Conservation (phyloP, 2,113 vertebrate genomes). For the Sisor rabdophorus region DNA sequence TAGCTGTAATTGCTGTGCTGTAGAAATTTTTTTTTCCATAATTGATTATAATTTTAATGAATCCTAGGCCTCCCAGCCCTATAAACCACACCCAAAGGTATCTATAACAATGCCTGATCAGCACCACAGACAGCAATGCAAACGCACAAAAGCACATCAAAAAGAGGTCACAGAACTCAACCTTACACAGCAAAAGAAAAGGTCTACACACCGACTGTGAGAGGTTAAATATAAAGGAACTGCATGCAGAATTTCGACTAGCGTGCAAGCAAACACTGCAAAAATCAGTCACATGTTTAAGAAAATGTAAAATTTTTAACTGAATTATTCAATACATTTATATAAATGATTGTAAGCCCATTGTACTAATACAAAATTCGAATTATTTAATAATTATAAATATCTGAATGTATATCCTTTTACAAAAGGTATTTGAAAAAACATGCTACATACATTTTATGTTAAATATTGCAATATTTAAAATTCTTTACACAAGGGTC, state of each 20-base stretch:
- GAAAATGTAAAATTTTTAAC: no score
- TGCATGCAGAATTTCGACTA: not conserved
- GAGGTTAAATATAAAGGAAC: not conserved
- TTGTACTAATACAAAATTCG: no score
- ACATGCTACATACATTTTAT: no score
- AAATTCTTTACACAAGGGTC: no score
- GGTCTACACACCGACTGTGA: not conserved
- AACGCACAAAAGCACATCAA: slow-evolving; percentile 1
- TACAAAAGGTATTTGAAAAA: no score
- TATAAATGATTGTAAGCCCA: no score
- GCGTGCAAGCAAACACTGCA: no score
- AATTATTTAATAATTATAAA: no score
- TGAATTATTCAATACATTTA: no score
- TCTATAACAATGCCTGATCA: slow-evolving; percentile 7
- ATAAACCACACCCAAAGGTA: not conserved
- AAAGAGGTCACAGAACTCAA: not conserved
- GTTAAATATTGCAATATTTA: no score
- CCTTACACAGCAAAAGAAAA: not conserved
- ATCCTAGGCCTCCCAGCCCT: not conserved
- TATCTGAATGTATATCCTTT: no score
- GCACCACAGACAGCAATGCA: slow-evolving; percentile 31
- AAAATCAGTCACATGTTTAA: no score
- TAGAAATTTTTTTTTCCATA: not conserved
- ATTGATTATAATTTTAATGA: not conserved
- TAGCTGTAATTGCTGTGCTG: not conserved